Evolutionary conservation across 2,113 vertebrate genomes (phyloP), one percentile per base, ranked within the genome.

Genomic region (Pluvianellus socialis): DNA sequence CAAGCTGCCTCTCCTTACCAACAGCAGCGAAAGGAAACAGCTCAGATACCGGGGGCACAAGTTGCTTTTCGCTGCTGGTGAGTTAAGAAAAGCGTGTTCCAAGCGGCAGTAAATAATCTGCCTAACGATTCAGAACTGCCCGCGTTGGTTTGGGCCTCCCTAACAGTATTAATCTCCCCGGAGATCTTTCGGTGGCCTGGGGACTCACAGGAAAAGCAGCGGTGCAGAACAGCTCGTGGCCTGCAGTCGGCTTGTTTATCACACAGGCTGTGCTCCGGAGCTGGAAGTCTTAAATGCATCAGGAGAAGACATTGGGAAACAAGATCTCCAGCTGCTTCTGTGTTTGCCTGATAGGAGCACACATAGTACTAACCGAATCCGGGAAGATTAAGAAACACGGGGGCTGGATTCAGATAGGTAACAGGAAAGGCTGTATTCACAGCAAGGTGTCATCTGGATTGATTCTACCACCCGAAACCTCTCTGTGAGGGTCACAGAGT

Each of bases 81-180:
- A 83, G 49, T 65, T 59, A 40, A 77, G 59, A 79, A 80, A 80
- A 84, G 33, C 6, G 0, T 11, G 40, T 89, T 84, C 80, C 59
- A 66, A 92, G 50, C 65, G 75, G 72, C 72, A 75, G 73, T 65
- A 84, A 96, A 93, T 84, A 89, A 88, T 72, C 38, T 77, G 79
- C 63, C 86, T 67, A 55, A 56, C 68, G 67, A 30, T 67, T 77
- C 65, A 86, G 67, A 82, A 79, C 33, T 68, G 27, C 67, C 88
- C 81, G 90, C 49, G 15, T 28, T n/a, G 42, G 49, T 72, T 55
- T 53, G 28, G 68, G 28, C 17, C 87, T 67, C 79, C 33, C 42
- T 42, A 59, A 35, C 33, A 40, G 84, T 26, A 32, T 24, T 35
- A n/a, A 23, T 35, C 63, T 75, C 93, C 90, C 86, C 21, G 12